Conservation (phyloP, 2,888 invertebrate genomes). For the Xylophagus ater region DNA sequence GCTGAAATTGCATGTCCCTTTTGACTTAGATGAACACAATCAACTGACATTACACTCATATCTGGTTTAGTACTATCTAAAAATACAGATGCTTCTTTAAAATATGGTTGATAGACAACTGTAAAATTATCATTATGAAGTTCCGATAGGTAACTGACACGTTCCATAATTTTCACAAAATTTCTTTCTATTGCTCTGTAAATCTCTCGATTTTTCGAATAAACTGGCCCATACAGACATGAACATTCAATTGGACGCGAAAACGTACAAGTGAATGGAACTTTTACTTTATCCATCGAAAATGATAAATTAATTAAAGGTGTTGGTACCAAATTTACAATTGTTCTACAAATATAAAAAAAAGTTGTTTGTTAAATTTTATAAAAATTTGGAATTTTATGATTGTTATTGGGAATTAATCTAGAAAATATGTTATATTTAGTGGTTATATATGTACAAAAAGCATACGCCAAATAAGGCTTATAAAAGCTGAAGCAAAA, state of each 20-base stretch:
- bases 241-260: slow-evolving; percentile 19
- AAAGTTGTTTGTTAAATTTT: slow-evolving; percentile 3
- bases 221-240: slow-evolving; percentile 20
- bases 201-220: slow-evolving; percentile 16
- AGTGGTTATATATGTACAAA: background rate
- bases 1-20: slow-evolving; percentile 27
- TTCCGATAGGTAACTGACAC: slow-evolving; percentile 17
- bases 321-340: slow-evolving; percentile 21
- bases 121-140: slow-evolving; percentile 41
- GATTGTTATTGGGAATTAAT: too few species aligned
- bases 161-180: slow-evolving; percentile 21
- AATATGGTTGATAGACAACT: slow-evolving; percentile 43
- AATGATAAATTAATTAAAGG: slow-evolving; percentile 19
- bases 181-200: slow-evolving; percentile 18
- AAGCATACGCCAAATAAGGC: background rate
- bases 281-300: slow-evolving; percentile 18
- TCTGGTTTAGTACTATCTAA: slow-evolving; percentile 13
- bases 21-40: slow-evolving; percentile 22
- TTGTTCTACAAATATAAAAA: slow-evolving; percentile 15
- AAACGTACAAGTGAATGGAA: slow-evolving; percentile 18
- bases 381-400: background rate
- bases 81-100: slow-evolving; percentile 15
- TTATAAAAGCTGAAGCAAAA: too few species aligned
- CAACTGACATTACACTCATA: slow-evolving; percentile 18
- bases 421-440: too few species aligned